Conservation (phyloP, 2,888 invertebrate species). For the Harpalus rufipes region DNA sequence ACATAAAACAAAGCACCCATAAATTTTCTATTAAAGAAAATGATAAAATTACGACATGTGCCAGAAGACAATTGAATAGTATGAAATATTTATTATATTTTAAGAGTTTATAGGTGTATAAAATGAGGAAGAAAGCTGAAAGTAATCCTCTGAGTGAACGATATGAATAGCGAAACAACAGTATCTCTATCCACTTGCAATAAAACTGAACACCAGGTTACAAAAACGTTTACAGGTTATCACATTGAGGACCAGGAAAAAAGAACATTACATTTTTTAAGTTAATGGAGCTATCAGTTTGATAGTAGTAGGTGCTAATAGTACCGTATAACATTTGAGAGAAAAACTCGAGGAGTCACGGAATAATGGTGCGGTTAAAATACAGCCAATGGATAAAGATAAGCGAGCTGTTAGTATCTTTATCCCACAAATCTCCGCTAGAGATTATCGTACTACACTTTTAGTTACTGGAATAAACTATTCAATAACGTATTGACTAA, state of each 20-base stretch:
- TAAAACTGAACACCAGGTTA: slow-evolving; percentile 42
- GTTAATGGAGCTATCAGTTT: slow-evolving; percentile 55
- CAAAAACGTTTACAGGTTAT: slow-evolving; percentile 50
- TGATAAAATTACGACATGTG: not conserved
- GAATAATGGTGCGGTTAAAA: slow-evolving; percentile 52
- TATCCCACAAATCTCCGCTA: slow-evolving; percentile 35
- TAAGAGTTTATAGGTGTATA: slow-evolving; percentile 13
- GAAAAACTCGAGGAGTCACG: slow-evolving; percentile 56
- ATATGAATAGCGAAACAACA: slow-evolving; percentile 39
- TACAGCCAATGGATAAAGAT: slow-evolving; percentile 50
- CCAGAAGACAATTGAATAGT: slow-evolving; percentile 19
- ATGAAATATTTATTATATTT: slow-evolving; percentile 31
- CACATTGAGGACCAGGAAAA: slow-evolving; percentile 46
- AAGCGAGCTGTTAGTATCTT: slow-evolving; percentile 29
- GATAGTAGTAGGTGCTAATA: slow-evolving; percentile 57
- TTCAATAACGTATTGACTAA: slow-evolving; percentile 52
- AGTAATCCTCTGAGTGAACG: not conserved
- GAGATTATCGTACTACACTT: slow-evolving; percentile 31
- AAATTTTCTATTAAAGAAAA: not conserved
- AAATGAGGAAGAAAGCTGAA: slow-evolving; percentile 8
- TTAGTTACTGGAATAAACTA: slow-evolving; percentile 34
- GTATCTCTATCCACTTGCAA: slow-evolving; percentile 38
- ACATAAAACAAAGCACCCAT: not conserved
- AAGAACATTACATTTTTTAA: slow-evolving; percentile 57
- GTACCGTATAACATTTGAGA: slow-evolving; percentile 54